These are phyloP conservation scores for Hyla sarda DNA, from an alignment of 2,113 vertebrate genomes.

Conservation along the genomic window DNA sequence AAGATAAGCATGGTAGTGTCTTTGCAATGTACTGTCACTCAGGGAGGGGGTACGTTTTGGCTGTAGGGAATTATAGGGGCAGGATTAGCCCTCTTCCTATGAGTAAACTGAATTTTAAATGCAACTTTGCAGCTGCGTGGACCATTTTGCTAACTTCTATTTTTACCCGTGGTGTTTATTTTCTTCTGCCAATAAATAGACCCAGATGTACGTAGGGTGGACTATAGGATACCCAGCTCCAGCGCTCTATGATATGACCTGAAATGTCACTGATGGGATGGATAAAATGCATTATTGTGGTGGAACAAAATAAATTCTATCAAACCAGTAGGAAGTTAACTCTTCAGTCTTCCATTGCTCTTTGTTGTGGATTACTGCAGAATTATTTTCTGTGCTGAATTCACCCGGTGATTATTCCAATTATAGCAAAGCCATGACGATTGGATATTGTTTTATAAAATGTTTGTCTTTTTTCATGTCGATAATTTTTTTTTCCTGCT, in stretches of 20 bases:
- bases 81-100: slow-evolving; percentile 99
- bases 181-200: slow-evolving; percentile 49
- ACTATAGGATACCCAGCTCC: slow-evolving; percentile 19
- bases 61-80: slow-evolving; percentile 99
- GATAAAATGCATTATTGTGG: slow-evolving; percentile 36
- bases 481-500: slow-evolving; percentile 65
- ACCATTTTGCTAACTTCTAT: slow-evolving; percentile 79
- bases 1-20: slow-evolving; percentile 99
- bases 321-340: slow-evolving; percentile 23
- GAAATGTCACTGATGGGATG: slow-evolving; percentile 23
- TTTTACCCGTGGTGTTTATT: slow-evolving; percentile 70
- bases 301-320: slow-evolving; percentile 7
- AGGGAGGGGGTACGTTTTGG: slow-evolving; percentile 97
- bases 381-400: slow-evolving; percentile 13
- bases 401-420: not conserved
- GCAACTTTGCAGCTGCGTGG: slow-evolving; percentile 82
- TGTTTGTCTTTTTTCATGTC: slow-evolving; percentile 5
- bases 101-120: slow-evolving; percentile 99
- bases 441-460: slow-evolving; percentile 9
- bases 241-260: slow-evolving; percentile 9
- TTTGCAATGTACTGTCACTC: slow-evolving; percentile 99
- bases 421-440: not conserved
- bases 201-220: slow-evolving; percentile 25
- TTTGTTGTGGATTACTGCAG: not conserved
- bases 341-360: slow-evolving; percentile 17